phyloP scores from a whole-genome alignment of 2,888 invertebrate genomes.

The Argyra leucocephala region DNA sequence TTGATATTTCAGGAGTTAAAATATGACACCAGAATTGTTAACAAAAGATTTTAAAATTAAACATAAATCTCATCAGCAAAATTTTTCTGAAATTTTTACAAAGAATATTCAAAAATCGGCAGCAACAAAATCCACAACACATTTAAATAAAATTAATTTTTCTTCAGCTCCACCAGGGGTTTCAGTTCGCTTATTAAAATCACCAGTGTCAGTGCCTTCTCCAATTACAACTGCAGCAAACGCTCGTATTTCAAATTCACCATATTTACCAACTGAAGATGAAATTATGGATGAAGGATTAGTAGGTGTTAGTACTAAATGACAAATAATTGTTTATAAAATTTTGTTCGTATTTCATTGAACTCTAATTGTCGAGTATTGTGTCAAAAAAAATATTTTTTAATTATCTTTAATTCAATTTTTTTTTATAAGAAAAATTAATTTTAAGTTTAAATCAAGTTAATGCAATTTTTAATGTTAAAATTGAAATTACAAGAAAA shows the following conservation, averaged over 20 bases:
- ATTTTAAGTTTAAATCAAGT: conserved; percentile 4
- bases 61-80: background rate
- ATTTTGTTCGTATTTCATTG: background rate
- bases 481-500: background rate
- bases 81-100: background rate
- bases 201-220: conserved; percentile 1
- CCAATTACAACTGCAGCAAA: background rate
- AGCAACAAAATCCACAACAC: too few relatives aligned
- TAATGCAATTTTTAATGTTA: conserved; percentile 3
- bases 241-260: background rate
- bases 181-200: background rate
- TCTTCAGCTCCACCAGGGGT: background rate
- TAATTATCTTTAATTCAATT: background rate
- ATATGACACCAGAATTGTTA: background rate
- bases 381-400: background rate
- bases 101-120: background rate
- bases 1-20: background rate
- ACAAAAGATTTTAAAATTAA: background rate
- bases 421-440: background rate
- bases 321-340: background rate
- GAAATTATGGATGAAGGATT: background rate
- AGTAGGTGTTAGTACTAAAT: conserved; percentile 1
- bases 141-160: background rate
- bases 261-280: background rate
- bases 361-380: background rate